Evolutionary conservation across 64 coral and sea anemone genomes (phyloP).

Genomic region (Astreopora myriophthalma): DNA sequence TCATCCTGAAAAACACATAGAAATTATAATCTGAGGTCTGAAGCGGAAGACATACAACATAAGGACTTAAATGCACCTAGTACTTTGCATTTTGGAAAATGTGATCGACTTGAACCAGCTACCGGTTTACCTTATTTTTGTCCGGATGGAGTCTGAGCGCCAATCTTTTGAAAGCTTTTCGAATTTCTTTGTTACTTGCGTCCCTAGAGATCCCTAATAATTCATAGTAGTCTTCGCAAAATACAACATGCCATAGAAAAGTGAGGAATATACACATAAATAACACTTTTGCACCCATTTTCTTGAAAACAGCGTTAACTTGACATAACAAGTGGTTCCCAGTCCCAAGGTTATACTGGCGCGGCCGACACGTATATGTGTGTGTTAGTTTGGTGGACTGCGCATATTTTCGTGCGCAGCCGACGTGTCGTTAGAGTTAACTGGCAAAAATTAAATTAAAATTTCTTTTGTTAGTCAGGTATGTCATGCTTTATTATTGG

Average conservation of each 20-base stretch:
- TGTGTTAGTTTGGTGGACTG: not conserved
- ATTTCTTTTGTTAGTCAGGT: no score
- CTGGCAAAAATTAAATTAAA: no score
- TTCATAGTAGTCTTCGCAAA: slow-evolving; percentile 94
- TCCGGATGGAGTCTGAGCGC: slow-evolving; percentile 93
- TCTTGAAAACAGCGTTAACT: slow-evolving; percentile 14
- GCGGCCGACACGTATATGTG: not conserved
- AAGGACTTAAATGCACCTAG: no score
- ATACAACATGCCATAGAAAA: slow-evolving; percentile 81
- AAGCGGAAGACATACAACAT: not conserved
- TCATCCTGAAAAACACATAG: slow-evolving; percentile 57
- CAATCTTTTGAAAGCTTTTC: slow-evolving; percentile 93
- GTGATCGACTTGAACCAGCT: no score
- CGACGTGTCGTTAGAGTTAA: slow-evolving; percentile 62
- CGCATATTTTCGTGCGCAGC: not conserved
- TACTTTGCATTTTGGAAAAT: no score
- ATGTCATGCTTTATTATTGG: no score
- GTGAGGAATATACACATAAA: slow-evolving; percentile 93
- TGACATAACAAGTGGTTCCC: slow-evolving; percentile 18
- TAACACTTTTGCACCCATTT: slow-evolving; percentile 84
- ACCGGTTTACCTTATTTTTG: slow-evolving; percentile 96
- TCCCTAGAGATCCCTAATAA: slow-evolving; percentile 91
- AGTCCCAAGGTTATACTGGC: not conserved
- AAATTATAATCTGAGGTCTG: not conserved
- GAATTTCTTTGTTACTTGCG: slow-evolving; percentile 92